Conservation (phyloP, 2,797 vertebrate genomes). For the Parauchenoglanis punctatus region DNA sequence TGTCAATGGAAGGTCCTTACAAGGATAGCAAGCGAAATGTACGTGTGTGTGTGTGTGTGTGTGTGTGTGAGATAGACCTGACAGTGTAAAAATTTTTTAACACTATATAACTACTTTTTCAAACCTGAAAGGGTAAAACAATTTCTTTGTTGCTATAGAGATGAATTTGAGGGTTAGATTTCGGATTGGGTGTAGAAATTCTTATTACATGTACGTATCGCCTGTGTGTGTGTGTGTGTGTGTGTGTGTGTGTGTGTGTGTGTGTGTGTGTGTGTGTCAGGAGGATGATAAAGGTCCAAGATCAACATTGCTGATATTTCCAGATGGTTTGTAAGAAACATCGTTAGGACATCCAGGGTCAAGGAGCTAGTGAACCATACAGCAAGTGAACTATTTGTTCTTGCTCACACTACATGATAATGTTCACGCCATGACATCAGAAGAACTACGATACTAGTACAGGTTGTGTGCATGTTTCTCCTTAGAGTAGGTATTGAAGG, state of each 20-base stretch:
- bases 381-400: conserved; percentile 2
- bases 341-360: background rate
- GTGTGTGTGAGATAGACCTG: background rate
- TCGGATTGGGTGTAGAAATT: conserved; percentile 51
- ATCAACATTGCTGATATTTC: conserved; percentile 17
- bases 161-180: background rate
- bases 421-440: background rate
- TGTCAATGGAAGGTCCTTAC: background rate
- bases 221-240: background rate
- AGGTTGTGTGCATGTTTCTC: background rate
- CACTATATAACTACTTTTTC: background rate
- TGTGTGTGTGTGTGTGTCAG: background rate
- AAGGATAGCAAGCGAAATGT: background rate
- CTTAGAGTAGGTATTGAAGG: background rate
- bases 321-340: conserved; percentile 29
- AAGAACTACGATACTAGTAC: background rate
- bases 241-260: background rate
- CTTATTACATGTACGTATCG: background rate
- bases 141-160: background rate
- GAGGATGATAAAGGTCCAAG: background rate
- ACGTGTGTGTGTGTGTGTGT: background rate
- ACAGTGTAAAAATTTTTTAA: background rate
- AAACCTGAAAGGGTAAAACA: background rate
- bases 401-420: conserved; percentile 13
- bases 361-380: background rate